phyloP scores from a whole-genome alignment of 2,797 vertebrate genomes.

The Acipenser transmontanus region DNA sequence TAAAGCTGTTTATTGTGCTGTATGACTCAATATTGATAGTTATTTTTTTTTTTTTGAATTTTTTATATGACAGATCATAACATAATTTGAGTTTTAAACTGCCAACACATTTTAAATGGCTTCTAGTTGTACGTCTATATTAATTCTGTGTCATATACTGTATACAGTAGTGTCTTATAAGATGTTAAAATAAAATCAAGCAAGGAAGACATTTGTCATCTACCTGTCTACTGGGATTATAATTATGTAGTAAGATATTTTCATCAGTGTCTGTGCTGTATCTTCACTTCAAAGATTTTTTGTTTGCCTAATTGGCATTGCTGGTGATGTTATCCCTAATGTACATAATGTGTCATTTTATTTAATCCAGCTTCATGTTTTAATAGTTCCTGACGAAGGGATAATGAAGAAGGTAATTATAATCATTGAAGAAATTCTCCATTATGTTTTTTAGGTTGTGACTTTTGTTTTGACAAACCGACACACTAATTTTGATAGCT shows the following conservation, averaged over 20 bases:
- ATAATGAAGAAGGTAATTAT: conserved; percentile 41
- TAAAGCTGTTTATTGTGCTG: too few relatives aligned
- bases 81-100: too few relatives aligned
- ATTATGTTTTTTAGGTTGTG: conserved; percentile 33
- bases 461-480: conserved; percentile 41
- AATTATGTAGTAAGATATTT: conserved; percentile 20
- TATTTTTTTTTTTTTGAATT: too few relatives aligned
- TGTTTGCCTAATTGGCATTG: conserved; percentile 16
- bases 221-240: conserved; percentile 15
- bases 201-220: conserved; percentile 1
- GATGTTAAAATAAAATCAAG: conserved; percentile 2
- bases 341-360: conserved; percentile 8
- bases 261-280: conserved; percentile 7
- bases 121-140: too few relatives aligned
- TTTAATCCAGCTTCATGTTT: conserved; percentile 12
- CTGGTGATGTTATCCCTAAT: conserved; percentile 29
- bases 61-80: too few relatives aligned
- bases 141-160: conserved; percentile 4
- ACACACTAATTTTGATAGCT: conserved; percentile 12
- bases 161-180: conserved; percentile 1
- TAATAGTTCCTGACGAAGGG: conserved; percentile 24
- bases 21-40: too few relatives aligned
- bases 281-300: conserved; percentile 11
- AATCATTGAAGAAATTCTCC: conserved; percentile 21
- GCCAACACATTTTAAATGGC: too few relatives aligned